Evolutionary conservation across 1,140 invertebrate species (phyloP).

Genomic region (Spodoptera litura): DNA sequence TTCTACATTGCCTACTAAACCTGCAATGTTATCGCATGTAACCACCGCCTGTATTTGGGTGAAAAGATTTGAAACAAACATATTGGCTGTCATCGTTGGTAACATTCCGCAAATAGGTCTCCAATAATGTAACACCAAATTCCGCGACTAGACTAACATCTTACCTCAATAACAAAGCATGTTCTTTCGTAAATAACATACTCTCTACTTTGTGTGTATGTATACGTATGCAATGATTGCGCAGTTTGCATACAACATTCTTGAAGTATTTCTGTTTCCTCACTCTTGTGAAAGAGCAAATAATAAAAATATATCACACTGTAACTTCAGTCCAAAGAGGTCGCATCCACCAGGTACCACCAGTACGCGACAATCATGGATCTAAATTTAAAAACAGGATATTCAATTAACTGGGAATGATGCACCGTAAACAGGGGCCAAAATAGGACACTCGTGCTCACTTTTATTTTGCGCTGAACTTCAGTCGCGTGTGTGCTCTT

Average conservation of each 20-base stretch:
- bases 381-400: slow-evolving; percentile 84
- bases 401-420: slow-evolving; percentile 81
- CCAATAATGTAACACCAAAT: slow-evolving; percentile 13
- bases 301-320: slow-evolving; percentile 17
- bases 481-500: slow-evolving; percentile 51
- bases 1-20: background rate
- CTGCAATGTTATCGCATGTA: background rate
- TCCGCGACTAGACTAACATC: slow-evolving; percentile 29
- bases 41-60: background rate
- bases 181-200: slow-evolving; percentile 49
- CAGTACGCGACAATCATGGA: slow-evolving; percentile 58
- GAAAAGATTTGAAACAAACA: slow-evolving; percentile 19
- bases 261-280: slow-evolving; percentile 18
- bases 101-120: slow-evolving; percentile 34
- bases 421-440: slow-evolving; percentile 80
- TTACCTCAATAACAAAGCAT: slow-evolving; percentile 47
- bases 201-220: slow-evolving; percentile 11
- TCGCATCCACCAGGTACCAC: slow-evolving; percentile 51
- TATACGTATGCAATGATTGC: slow-evolving; percentile 40
- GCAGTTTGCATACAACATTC: slow-evolving; percentile 41
- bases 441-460: slow-evolving; percentile 78
- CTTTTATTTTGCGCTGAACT: slow-evolving; percentile 69
- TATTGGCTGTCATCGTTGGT: background rate
- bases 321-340: slow-evolving; percentile 38
- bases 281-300: slow-evolving; percentile 6